Percentiles rank a stretch among this genome's conserved stretches.
phyloP scores from a whole-genome alignment of 2,888 invertebrate species.

The Melikaiella ostensackeni region DNA sequence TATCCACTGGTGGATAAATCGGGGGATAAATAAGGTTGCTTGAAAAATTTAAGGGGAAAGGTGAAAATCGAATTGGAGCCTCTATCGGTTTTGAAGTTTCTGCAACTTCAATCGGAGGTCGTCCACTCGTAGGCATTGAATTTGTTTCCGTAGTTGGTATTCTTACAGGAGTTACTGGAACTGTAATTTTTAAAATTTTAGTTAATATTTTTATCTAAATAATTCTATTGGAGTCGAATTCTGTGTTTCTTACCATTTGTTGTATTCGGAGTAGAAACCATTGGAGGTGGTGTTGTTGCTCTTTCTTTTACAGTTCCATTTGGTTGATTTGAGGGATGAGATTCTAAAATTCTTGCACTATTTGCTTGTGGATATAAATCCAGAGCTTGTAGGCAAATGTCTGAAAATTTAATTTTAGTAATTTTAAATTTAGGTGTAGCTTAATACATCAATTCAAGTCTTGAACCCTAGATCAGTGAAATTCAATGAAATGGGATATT shows the following conservation, averaged over 20 bases:
- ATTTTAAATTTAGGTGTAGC: not conserved
- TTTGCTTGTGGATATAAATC: conserved; percentile 92
- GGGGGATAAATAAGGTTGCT: conserved; percentile 22
- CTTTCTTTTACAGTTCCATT: conserved; percentile 69
- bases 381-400: conserved; percentile 96
- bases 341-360: conserved; percentile 81
- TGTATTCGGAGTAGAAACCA: conserved; percentile 61
- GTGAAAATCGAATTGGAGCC: not conserved
- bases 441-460: not conserved
- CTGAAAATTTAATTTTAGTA: conserved; percentile 75
- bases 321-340: conserved; percentile 82
- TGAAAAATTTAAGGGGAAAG: conserved; percentile 23
- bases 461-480: not conserved
- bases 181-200: not conserved
- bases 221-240: not conserved
- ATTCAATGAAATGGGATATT: not conserved
- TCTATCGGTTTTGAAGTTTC: conserved; percentile 24
- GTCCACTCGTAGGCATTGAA: conserved; percentile 24
- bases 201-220: not conserved
- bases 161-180: not conserved
- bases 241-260: not conserved
- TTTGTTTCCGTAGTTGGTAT: conserved; percentile 4
- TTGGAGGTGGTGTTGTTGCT: conserved; percentile 56
- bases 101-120: not conserved
- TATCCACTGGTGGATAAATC: conserved; percentile 26